Conservation (phyloP, 2,797 vertebrate genomes). For the Urosaurus nigricauda region DNA sequence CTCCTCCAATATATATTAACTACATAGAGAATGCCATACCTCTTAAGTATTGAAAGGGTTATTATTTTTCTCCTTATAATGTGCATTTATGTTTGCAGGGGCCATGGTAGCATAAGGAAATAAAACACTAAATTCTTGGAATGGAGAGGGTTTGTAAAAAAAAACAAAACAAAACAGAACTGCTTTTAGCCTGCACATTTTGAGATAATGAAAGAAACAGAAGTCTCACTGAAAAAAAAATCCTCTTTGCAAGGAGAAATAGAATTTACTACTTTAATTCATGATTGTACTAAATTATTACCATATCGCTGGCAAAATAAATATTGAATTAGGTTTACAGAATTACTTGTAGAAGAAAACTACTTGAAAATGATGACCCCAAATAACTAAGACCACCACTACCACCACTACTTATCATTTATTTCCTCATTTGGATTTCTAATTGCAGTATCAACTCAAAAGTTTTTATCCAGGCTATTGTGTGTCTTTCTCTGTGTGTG, state of each 20-base stretch:
- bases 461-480: neutral
- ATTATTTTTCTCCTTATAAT: neutral
- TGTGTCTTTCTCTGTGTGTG: neutral
- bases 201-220: slow-evolving; percentile 44
- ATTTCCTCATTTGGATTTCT: slow-evolving; percentile 33
- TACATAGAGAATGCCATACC: neutral
- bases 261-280: neutral
- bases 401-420: too few species aligned
- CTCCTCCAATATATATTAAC: slow-evolving; percentile 9
- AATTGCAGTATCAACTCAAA: slow-evolving; percentile 38
- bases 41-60: slow-evolving; percentile 20
- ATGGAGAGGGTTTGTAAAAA: neutral
- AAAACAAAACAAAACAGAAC: too few species aligned
- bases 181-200: slow-evolving; percentile 13
- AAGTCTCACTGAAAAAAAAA: slow-evolving; percentile 28
- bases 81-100: neutral
- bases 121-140: neutral
- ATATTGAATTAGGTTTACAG: slow-evolving; percentile 1
- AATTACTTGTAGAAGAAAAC: neutral
- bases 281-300: slow-evolving; percentile 32
- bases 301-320: slow-evolving; percentile 39
- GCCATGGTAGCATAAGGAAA: slow-evolving; percentile 2
- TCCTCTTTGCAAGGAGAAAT: slow-evolving; percentile 26
- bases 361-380: too few species aligned
- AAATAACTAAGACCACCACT: too few species aligned